These are phyloP conservation scores for Myotis vivesi DNA, from an alignment of 2,797 vertebrate species.

Conservation along the genomic window DNA sequence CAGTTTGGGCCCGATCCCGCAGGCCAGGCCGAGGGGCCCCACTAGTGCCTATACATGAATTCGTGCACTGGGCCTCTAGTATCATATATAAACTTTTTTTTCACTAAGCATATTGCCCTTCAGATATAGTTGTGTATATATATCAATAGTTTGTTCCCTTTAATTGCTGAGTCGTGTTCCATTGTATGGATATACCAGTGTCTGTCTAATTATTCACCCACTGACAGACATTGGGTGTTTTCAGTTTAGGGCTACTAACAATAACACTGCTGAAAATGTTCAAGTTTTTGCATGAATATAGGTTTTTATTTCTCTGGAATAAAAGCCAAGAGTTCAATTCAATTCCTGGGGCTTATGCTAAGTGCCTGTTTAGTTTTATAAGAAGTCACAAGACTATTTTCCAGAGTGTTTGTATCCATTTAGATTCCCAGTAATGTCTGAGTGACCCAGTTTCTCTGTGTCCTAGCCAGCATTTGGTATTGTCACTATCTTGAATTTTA, in stretches of 20 bases:
- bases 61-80: too few relatives aligned
- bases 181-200: neutral
- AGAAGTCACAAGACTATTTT: neutral
- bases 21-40: too few relatives aligned
- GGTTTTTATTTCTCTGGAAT: constrained; percentile 32
- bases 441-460: neutral
- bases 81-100: neutral
- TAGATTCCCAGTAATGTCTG: neutral
- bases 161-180: neutral
- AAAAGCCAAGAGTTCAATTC: neutral
- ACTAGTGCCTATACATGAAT: too few relatives aligned
- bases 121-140: neutral
- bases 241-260: neutral
- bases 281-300: neutral
- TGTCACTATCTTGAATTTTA: neutral
- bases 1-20: too few relatives aligned
- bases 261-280: neutral
- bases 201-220: neutral
- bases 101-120: neutral
- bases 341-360: neutral
- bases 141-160: neutral
- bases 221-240: neutral
- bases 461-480: neutral
- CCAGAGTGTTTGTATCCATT: neutral
- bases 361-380: constrained; percentile 6